These are phyloP conservation scores for Manis pentadactyla DNA, from an alignment of 2,797 vertebrate genomes.

Conservation along the genomic window DNA sequence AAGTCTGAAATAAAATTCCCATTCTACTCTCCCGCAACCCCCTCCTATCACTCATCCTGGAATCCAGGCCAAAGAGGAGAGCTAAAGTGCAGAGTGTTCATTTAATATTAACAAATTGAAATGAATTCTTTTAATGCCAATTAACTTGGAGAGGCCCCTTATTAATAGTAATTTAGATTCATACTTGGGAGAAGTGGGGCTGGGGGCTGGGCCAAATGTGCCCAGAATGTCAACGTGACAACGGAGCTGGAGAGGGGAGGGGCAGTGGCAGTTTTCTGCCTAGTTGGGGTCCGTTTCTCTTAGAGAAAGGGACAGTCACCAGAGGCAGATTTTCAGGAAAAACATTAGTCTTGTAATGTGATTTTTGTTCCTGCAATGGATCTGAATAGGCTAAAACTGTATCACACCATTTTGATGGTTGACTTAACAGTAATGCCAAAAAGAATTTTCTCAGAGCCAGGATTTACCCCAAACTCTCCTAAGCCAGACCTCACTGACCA, in stretches of 20 bases:
- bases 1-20: conserved; percentile 64
- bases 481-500: not conserved
- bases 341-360: conserved; percentile 12
- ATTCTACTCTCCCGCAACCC: conserved; percentile 20
- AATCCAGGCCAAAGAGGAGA: conserved; percentile 72
- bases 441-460: not conserved
- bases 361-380: conserved; percentile 31
- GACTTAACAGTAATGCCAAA: not conserved
- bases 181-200: conserved; percentile 77
- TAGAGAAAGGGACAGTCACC: not conserved
- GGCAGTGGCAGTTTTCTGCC: not conserved
- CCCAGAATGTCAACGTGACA: conserved; percentile 76
- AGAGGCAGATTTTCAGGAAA: not conserved
- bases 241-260: not conserved
- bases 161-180: conserved; percentile 87
- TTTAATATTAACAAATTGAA: conserved; percentile 87
- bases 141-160: conserved; percentile 84
- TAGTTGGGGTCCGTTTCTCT: not conserved
- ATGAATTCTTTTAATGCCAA: conserved; percentile 86
- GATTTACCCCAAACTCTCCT: not conserved
- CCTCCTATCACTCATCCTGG: conserved; percentile 77
- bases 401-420: not conserved
- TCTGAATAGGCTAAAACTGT: not conserved
- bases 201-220: conserved; percentile 71
- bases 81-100: conserved; percentile 78